Conservation (phyloP, 2,113 vertebrate genomes). For the Psilopsiagon aymara region DNA sequence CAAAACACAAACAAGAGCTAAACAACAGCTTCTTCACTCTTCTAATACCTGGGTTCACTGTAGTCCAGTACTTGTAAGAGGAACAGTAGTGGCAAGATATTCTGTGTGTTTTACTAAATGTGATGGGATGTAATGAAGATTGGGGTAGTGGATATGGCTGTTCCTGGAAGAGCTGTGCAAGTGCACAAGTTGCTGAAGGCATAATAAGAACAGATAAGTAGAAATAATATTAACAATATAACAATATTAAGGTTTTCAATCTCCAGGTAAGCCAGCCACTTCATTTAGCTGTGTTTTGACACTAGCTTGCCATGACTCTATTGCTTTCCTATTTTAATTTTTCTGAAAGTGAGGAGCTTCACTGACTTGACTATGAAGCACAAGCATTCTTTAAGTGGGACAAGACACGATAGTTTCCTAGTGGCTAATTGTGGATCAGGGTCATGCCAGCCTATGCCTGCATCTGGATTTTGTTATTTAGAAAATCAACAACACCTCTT, state of each 20-base stretch:
- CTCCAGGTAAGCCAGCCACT: background rate
- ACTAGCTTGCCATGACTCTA: background rate
- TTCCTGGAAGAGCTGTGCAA: background rate
- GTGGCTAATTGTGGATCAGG: background rate
- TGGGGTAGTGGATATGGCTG: rapidly evolving
- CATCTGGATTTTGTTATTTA: background rate
- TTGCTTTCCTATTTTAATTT: background rate
- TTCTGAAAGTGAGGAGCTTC: background rate
- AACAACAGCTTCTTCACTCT: background rate
- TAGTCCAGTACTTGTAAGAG: background rate
- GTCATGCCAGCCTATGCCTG: background rate
- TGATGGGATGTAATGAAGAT: background rate
- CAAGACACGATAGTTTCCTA: background rate
- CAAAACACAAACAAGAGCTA: background rate
- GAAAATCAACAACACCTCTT: background rate
- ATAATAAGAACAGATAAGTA: background rate
- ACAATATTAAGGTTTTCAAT: background rate
- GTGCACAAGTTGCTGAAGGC: background rate
- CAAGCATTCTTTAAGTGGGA: background rate
- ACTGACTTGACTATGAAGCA: background rate
- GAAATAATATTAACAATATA: background rate
- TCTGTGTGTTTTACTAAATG: background rate
- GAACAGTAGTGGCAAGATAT: rapidly evolving
- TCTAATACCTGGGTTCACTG: background rate
- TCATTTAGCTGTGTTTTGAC: background rate